Percentiles rank a stretch among this genome's conserved stretches.
Evolutionary conservation across 2,797 vertebrate species (phyloP).

Genomic region (Pseudochirops corinnae): DNA sequence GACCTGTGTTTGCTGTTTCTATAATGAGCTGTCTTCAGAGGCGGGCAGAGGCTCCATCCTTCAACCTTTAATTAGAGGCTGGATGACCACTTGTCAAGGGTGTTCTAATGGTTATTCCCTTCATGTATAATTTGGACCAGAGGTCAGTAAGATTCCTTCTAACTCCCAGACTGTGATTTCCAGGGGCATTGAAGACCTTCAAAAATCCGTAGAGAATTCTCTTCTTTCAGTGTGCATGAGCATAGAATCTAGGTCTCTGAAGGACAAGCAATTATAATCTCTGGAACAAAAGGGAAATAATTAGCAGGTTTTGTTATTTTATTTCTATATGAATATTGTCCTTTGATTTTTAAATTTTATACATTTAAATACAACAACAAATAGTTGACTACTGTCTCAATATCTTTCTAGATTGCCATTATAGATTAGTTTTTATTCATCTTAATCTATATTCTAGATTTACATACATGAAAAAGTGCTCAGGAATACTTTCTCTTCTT

Average conservation of each 20-base stretch:
- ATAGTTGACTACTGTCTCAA: slow-evolving; percentile 54
- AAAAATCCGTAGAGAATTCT: background rate
- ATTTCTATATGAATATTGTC: background rate
- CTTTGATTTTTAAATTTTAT: slow-evolving; percentile 1
- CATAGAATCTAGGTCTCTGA: background rate
- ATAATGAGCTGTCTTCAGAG: background rate
- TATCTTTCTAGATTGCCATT: slow-evolving; percentile 61
- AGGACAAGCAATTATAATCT: background rate
- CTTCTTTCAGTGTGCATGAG: background rate
- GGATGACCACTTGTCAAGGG: background rate
- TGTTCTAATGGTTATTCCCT: background rate
- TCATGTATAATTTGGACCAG: background rate
- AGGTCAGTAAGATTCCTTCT: background rate
- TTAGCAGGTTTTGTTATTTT: background rate
- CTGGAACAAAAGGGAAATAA: background rate
- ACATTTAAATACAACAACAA: slow-evolving; percentile 43
- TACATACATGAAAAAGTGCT: slow-evolving; percentile 41
- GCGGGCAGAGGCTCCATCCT: background rate
- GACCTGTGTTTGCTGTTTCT: background rate
- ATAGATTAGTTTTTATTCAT: slow-evolving; percentile 57
- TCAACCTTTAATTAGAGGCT: background rate
- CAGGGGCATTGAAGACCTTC: background rate
- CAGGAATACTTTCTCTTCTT: slow-evolving; percentile 56
- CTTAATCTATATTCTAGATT: slow-evolving; percentile 59
- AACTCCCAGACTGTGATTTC: background rate